These are phyloP conservation scores for Romanogobio albipinnatus DNA, from an alignment of 2,113 vertebrate species.

Conservation along the genomic window DNA sequence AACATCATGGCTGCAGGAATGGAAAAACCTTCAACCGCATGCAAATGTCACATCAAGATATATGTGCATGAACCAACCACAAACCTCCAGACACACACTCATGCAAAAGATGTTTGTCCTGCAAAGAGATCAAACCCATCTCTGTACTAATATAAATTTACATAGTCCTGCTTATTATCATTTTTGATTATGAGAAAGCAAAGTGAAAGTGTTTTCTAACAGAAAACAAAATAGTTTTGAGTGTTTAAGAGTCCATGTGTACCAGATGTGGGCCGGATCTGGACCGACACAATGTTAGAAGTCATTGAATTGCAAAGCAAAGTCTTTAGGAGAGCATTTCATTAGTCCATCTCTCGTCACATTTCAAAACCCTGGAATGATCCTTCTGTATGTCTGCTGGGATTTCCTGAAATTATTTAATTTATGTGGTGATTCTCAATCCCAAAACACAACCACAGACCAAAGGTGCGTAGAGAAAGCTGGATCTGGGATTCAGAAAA, in stretches of 20 bases:
- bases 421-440: no score
- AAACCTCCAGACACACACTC: background rate
- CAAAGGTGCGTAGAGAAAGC: no score
- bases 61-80: background rate
- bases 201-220: background rate
- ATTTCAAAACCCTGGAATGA: background rate
- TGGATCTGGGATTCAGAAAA: no score
- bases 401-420: background rate
- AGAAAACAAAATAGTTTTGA: background rate
- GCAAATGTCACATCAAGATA: background rate
- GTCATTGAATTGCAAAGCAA: background rate
- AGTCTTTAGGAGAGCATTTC: background rate
- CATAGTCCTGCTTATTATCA: background rate
- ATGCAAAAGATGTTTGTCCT: background rate
- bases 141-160: background rate
- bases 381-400: background rate
- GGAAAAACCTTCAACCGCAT: background rate
- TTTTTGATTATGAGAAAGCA: background rate
- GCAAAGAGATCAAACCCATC: background rate
- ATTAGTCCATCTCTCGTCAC: background rate
- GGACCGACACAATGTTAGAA: background rate
- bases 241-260: no score
- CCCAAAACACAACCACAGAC: no score
- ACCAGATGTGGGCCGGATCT: no score
- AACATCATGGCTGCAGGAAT: background rate